Conservation (phyloP, 1,140 invertebrate species). For the Nylanderia fulva region DNA sequence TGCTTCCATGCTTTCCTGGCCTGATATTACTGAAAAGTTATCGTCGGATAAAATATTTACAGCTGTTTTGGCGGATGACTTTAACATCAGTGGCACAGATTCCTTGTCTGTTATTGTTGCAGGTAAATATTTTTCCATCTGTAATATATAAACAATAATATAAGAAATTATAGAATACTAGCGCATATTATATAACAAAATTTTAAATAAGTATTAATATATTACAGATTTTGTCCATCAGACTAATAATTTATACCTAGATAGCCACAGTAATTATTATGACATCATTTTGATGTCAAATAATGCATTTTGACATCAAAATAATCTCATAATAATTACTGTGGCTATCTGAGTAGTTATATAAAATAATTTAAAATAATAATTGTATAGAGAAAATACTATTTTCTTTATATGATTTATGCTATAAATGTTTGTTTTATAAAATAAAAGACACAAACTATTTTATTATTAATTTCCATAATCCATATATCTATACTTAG, state of each 20-base stretch:
- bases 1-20: conserved; percentile 81
- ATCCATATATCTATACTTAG: conserved; percentile 1
- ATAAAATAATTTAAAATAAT: too few species aligned
- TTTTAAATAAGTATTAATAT: not conserved
- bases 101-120: conserved; percentile 61
- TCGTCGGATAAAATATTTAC: conserved; percentile 61
- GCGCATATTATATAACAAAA: not conserved
- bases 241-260: not conserved
- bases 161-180: conserved; percentile 17
- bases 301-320: too few species aligned
- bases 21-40: conserved; percentile 52
- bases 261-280: too few species aligned
- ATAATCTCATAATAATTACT: too few species aligned
- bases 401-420: not conserved
- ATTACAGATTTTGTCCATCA: conserved; percentile 35
- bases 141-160: not conserved
- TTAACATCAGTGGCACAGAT: conserved; percentile 74
- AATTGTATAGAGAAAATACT: too few species aligned
- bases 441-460: conserved; percentile 2
- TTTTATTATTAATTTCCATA: not conserved
- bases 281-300: too few species aligned
- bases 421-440: conserved; percentile 23
- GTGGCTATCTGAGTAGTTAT: too few species aligned
- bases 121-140: conserved; percentile 50
- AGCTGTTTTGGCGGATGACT: conserved; percentile 55